Evolutionary conservation across 2,113 vertebrate species (phyloP).

Genomic region (Syrrhaptes paradoxus): DNA sequence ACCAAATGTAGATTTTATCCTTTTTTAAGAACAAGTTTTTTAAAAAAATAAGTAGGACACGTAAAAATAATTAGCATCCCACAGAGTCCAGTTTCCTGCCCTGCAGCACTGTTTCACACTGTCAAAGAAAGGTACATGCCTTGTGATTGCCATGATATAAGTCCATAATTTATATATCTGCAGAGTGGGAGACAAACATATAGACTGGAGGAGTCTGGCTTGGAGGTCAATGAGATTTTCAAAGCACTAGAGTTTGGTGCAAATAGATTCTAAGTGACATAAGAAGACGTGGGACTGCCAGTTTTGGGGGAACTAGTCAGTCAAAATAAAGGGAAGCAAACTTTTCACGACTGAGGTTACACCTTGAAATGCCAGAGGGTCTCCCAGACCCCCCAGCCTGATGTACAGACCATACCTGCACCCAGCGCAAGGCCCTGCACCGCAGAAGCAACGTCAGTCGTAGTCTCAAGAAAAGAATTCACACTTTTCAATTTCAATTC

Average conservation of each 20-base stretch:
- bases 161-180: neutral
- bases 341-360: neutral
- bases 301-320: neutral
- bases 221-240: neutral
- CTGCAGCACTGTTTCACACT: neutral
- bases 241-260: neutral
- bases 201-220: neutral
- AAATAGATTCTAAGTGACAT: neutral
- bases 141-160: neutral
- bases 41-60: neutral
- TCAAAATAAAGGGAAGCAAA: neutral
- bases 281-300: neutral
- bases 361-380: neutral
- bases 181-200: accelerated
- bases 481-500: neutral
- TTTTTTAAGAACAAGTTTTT: neutral
- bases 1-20: neutral
- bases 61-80: neutral
- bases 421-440: neutral
- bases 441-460: neutral
- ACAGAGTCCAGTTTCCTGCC: neutral
- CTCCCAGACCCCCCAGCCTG: neutral
- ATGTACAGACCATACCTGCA: neutral
- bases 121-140: neutral
- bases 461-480: neutral